Conservation (phyloP, 2,113 vertebrate genomes). For the Sceloporus tristichus region DNA sequence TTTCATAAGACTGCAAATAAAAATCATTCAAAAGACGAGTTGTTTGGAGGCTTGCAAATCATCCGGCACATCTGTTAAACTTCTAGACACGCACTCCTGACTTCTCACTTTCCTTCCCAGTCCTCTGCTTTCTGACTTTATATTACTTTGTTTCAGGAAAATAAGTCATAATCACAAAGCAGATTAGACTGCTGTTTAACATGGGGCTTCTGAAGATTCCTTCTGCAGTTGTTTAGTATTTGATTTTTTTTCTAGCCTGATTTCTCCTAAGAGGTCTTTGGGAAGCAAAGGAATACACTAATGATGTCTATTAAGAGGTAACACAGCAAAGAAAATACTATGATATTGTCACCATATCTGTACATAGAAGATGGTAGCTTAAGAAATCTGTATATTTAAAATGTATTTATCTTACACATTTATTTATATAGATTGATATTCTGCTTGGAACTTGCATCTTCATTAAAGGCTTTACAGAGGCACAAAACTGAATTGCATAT, state of each 20-base stretch:
- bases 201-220: slow-evolving; percentile 31
- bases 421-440: neutral
- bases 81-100: neutral
- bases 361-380: neutral
- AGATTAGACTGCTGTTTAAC: slow-evolving; percentile 24
- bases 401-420: neutral
- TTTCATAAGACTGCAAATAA: slow-evolving; percentile 42
- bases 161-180: slow-evolving; percentile 2
- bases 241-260: neutral
- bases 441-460: too few relatives aligned
- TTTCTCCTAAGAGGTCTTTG: slow-evolving; percentile 6
- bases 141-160: slow-evolving; percentile 24
- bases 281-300: slow-evolving; percentile 6
- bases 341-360: slow-evolving; percentile 1
- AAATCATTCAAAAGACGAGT: neutral
- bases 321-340: neutral
- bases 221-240: slow-evolving; percentile 30
- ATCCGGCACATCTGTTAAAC: slow-evolving; percentile 6
- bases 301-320: slow-evolving; percentile 2
- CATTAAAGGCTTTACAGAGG: too few relatives aligned
- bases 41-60: slow-evolving; percentile 4
- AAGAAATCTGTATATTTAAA: too few relatives aligned
- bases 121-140: slow-evolving; percentile 11
- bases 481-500: too few relatives aligned
- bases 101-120: neutral